These are phyloP conservation scores for Sebastes kiyomatsui DNA, from an alignment of 2,797 vertebrate species.

Conservation along the genomic window DNA sequence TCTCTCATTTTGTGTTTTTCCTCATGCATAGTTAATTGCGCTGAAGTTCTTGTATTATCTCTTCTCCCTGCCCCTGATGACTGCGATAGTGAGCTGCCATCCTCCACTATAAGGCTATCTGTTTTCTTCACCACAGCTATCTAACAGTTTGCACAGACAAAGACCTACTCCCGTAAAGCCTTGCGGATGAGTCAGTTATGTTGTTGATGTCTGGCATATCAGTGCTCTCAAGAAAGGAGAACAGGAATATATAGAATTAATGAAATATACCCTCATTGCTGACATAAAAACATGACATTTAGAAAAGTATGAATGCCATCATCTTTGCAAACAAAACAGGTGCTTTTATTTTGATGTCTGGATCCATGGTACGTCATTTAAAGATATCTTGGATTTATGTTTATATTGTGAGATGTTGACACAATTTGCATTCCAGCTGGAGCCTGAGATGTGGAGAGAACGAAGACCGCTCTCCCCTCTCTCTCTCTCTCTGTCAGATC, in stretches of 20 bases:
- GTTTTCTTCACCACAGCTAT: background rate
- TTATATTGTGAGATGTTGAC: background rate
- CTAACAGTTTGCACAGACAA: background rate
- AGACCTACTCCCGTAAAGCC: background rate
- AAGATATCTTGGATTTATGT: background rate
- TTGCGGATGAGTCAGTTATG: background rate
- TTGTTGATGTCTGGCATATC: background rate
- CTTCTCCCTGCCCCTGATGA: background rate
- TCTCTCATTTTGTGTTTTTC: background rate
- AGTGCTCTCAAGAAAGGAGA: background rate
- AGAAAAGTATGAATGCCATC: background rate
- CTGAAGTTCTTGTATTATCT: background rate
- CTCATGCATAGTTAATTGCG: background rate
- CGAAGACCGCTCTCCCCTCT: background rate
- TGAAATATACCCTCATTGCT: background rate
- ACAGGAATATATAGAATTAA: background rate
- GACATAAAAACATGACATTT: background rate
- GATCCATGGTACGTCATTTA: background rate
- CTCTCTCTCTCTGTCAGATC: background rate
- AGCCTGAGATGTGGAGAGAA: background rate
- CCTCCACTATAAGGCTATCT: background rate
- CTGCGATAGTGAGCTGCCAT: background rate
- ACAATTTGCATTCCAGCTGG: background rate
- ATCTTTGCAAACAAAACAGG: background rate
- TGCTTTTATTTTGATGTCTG: background rate